Conservation (phyloP, 2,888 invertebrate species). For the Clusia tigrina region DNA sequence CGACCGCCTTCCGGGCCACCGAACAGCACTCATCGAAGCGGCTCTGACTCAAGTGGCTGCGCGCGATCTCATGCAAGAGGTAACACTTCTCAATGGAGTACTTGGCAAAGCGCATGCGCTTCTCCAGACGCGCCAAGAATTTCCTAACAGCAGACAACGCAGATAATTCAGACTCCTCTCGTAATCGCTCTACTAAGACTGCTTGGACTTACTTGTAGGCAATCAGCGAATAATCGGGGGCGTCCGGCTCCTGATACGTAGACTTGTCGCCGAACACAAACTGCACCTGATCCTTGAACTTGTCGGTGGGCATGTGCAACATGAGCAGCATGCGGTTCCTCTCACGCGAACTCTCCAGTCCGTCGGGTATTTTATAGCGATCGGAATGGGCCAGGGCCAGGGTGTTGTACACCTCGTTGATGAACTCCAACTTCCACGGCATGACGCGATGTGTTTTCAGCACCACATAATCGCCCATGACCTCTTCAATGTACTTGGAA, state of each 20-base stretch:
- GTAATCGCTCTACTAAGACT: not conserved
- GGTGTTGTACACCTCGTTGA: constrained; percentile 60
- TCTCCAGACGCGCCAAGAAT: constrained; percentile 43
- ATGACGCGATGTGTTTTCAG: constrained; percentile 59
- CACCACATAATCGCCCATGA: constrained; percentile 57
- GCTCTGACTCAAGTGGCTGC: constrained; percentile 45
- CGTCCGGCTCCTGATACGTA: constrained; percentile 42
- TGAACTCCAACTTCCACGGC: constrained; percentile 63
- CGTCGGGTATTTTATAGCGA: constrained; percentile 43
- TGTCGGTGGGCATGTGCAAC: constrained; percentile 42
- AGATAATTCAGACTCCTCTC: not conserved
- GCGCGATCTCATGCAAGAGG: constrained; percentile 50
- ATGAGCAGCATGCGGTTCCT: constrained; percentile 38
- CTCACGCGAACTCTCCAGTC: constrained; percentile 19
- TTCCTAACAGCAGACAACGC: constrained; percentile 36
- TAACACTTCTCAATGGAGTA: constrained; percentile 52
- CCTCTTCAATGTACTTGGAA: constrained; percentile 49
- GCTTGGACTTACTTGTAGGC: constrained; percentile 45
- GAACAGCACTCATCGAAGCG: constrained; percentile 47
- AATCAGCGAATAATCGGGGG: constrained; percentile 42
- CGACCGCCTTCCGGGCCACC: constrained; percentile 42
- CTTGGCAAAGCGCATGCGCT: constrained; percentile 47
- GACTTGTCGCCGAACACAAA: constrained; percentile 55
- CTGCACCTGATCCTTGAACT: constrained; percentile 42
- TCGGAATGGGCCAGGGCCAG: constrained; percentile 57